Evolutionary conservation across 2,797 vertebrate genomes (phyloP).

Genomic region (Myiothlypis coronata): DNA sequence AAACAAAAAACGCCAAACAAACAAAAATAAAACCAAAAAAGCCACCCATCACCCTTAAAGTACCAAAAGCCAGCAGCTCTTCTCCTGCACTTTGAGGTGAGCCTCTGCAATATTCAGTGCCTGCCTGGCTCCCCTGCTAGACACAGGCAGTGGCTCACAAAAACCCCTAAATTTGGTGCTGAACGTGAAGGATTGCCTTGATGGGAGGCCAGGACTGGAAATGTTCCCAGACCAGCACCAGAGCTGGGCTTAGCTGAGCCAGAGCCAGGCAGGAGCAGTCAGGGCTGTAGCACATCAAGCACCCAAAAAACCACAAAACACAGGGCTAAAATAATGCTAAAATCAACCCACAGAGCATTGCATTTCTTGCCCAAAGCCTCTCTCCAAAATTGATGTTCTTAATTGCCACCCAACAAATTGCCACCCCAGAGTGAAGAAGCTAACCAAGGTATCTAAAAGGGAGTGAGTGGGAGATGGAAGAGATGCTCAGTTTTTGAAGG

Average conservation of each 20-base stretch:
- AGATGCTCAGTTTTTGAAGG: conserved; percentile 50
- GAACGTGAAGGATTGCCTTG: neutral
- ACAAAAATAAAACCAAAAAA: neutral
- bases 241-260: neutral
- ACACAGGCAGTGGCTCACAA: neutral
- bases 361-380: neutral
- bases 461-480: conserved; percentile 12
- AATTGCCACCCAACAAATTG: neutral
- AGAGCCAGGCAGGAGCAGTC: neutral
- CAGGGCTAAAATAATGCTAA: neutral
- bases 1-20: too few species aligned
- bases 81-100: neutral
- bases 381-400: neutral
- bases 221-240: neutral
- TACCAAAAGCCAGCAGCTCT: neutral
- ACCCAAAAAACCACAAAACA: neutral
- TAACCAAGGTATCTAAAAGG: neutral
- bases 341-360: rapidly evolving
- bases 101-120: neutral
- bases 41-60: rapidly evolving
- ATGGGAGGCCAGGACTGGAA: neutral
- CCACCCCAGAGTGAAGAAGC: neutral
- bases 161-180: neutral
- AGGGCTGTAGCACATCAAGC: rapidly evolving
- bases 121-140: too few species aligned